Evolutionary conservation across 2,113 vertebrate genomes (phyloP), one percentile per base, ranked within the genome.

Genomic region (Hippocampus comes): DNA sequence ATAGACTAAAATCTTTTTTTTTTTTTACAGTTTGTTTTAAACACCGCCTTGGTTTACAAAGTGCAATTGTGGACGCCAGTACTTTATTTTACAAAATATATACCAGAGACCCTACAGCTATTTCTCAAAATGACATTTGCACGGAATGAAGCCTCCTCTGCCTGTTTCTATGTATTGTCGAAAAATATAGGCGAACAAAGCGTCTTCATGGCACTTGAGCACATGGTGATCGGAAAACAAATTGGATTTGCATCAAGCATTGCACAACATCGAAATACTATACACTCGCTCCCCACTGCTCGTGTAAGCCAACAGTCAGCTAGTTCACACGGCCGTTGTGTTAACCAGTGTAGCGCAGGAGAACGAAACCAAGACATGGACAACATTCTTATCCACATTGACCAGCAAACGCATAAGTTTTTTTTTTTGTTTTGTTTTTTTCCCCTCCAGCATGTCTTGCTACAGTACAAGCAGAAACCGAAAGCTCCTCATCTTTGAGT

Each of bases 251-350:
- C 70, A 74, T 73, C 66, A 74, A 84, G 73, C 67, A 89, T 85
- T 87, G 81, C 86, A 88, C 81, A 82, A 89, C 76, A 81, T 87
- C 82, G 80, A 63, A 8, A 80, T 79, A 73, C 68, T 60, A 51
- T 56, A 71, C 68, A 81, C 73, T 68, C 57, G 70, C 72, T 70
- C 68, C 7, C 2, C 42, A 15, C 66, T 75, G 70, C 69, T 72
- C 27, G 63, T 74, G 5, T 63, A 34, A 76, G 79, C 77, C 67
- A 38, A 80, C 74, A 67, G 68, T 74, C 67, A 5, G 64, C 1
- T 43, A 34, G 53, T 14, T 63, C 9, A 27, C 8, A 30, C 3
- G n/a, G 25, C 12, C 6, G 63, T 56, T 63, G 67, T 4, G 56
- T 72, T 34, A 38, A 64, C 72, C 49, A 65, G 70, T 67, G 71